Evolutionary conservation across 2,113 vertebrate species (phyloP).

Genomic region (Antennarius striatus): DNA sequence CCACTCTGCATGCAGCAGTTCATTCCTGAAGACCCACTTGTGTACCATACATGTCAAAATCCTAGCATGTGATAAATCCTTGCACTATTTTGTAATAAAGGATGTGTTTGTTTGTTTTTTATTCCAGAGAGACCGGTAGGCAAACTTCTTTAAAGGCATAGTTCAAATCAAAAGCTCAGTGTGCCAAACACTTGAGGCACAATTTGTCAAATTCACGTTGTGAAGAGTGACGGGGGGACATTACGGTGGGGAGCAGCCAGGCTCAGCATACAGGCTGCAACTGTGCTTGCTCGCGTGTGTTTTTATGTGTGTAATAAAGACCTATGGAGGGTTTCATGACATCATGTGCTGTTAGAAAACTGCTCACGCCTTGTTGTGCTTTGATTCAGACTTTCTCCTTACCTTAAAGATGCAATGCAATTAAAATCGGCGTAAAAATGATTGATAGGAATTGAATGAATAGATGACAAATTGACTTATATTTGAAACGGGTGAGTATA

Average conservation of each 20-base stretch:
- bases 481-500: too few relatives aligned
- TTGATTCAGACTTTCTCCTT: too few relatives aligned
- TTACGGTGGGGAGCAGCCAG: conserved; percentile 47
- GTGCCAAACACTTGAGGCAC: conserved; percentile 45
- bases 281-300: neutral
- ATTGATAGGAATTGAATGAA: too few relatives aligned
- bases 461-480: too few relatives aligned
- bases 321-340: conserved; percentile 3
- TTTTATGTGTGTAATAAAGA: conserved; percentile 1
- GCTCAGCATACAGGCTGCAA: conserved; percentile 22
- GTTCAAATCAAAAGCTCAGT: conserved; percentile 45
- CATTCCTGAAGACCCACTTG: conserved; percentile 17
- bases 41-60: conserved; percentile 38
- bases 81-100: conserved; percentile 29
- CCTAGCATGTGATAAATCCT: conserved; percentile 22
- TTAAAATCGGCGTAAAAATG: too few relatives aligned
- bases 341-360: neutral
- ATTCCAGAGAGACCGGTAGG: conserved; percentile 23
- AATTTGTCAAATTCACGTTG: conserved; percentile 67
- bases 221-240: conserved; percentile 49
- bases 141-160: conserved; percentile 6
- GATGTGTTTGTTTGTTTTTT: conserved; percentile 2
- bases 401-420: too few relatives aligned
- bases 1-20: conserved; percentile 18
- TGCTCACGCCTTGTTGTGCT: too few relatives aligned